Percentiles rank a stretch among this genome's conserved stretches.
phyloP scores from a whole-genome alignment of 1,140 invertebrate species.

The Leptonema lineaticorne region DNA sequence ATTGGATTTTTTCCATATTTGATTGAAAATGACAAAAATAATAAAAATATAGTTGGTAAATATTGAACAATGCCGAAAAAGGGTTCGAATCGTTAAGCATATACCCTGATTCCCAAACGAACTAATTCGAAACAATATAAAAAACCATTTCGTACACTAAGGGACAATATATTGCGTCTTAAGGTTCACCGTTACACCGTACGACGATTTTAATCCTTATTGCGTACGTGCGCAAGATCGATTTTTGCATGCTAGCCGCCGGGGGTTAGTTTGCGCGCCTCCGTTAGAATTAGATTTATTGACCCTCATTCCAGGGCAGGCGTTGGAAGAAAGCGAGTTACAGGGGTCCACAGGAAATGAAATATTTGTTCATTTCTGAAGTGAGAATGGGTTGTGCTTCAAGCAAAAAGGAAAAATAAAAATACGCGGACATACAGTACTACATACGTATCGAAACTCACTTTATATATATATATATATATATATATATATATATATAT shows the following conservation, averaged over 20 bases:
- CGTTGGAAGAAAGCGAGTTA: slow-evolving; percentile 36
- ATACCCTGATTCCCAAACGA: slow-evolving; percentile 18
- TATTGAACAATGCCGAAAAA: background rate
- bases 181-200: background rate
- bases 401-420: background rate
- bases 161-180: slow-evolving; percentile 10
- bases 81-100: slow-evolving; percentile 5
- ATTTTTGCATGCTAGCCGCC: background rate
- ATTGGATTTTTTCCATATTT: background rate
- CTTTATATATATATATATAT: too few species aligned
- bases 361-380: slow-evolving; percentile 41
- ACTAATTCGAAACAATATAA: slow-evolving; percentile 36
- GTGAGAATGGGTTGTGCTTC: slow-evolving; percentile 12
- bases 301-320: slow-evolving; percentile 26
- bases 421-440: background rate
- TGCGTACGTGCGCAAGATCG: background rate
- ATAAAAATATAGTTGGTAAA: background rate
- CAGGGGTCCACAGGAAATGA: slow-evolving; percentile 37
- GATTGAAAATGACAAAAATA: background rate
- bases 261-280: slow-evolving; percentile 7
- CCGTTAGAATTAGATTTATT: slow-evolving; percentile 38
- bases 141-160: slow-evolving; percentile 14
- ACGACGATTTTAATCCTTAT: background rate
- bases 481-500: too few species aligned
- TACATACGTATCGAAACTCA: too few species aligned